Base-by-base conservation (phyloP, 2,113 vertebrate species). In the Corythaixoides concolor region DNA sequence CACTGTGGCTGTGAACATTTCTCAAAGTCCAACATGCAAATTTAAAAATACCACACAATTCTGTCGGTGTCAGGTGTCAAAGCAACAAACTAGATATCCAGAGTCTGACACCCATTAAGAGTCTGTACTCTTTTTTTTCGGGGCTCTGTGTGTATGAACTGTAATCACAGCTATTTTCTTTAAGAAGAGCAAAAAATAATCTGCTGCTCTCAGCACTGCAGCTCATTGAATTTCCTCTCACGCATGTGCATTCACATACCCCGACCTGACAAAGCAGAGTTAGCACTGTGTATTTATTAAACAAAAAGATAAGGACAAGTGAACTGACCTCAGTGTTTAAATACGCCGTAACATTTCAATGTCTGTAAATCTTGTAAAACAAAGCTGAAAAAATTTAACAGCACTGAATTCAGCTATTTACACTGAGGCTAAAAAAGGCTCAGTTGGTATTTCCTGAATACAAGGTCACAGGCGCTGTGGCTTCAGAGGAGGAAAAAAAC, bases 151-250 rank as follows among this genome's bases (percentile, higher is more conserved):
- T 52, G 47, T 41, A 50, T 69, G 74, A 94, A 50, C 67, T 72
- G 64, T 85, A 90, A 91, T 81, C 72, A 81, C 32, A 81, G 49
- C 50, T 87, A 50, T 91, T 90, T 81, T n/a, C 56, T 94, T 88
- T 58, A 64, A 83, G 79, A 80, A 67, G 68, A 91, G 75, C 47
- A 62, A 77, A 85, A 85, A 82, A 62, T 55, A 68, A 93, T 62
- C 72, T 96, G 95, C 95, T 79, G 79, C 73, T 90, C 81, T 93
- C 85, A 90, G 91, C 93, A 55, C 66, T 52, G 75, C 70, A 84
- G 39, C 82, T 94, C 72, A 82, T 93, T 95, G 95, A 91, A 88
- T 95, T 97, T 94, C 91, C 41, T 52, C 84, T 75, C 94, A 90
- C 7, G 2, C 53, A 26, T 3, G 1, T 3, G 37, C 56, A 37